These are phyloP conservation scores for Colletes latitarsis DNA, from an alignment of 1,140 invertebrate genomes.

Conservation along the genomic window DNA sequence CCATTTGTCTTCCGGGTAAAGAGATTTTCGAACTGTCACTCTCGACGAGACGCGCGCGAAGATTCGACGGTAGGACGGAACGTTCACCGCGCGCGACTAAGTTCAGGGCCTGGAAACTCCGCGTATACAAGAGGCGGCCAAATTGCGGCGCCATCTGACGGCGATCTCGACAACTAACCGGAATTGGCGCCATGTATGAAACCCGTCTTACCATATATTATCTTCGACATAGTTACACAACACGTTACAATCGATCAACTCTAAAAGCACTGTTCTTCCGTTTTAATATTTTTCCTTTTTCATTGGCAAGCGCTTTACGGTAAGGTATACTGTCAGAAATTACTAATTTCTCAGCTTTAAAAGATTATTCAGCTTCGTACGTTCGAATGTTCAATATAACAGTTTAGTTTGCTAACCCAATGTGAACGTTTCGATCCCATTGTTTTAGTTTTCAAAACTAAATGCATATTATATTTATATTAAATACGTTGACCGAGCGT, in stretches of 20 bases:
- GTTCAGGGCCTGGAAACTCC: slow-evolving; percentile 52
- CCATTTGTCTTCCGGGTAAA: slow-evolving; percentile 7
- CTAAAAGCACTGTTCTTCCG: too few relatives aligned
- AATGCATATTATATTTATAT: too few relatives aligned
- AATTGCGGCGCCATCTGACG: slow-evolving; percentile 7
- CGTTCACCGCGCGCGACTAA: slow-evolving; percentile 65
- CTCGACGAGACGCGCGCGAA: slow-evolving; percentile 48
- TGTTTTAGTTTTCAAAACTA: too few relatives aligned
- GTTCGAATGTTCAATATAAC: too few relatives aligned
- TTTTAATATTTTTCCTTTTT: too few relatives aligned
- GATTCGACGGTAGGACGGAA: slow-evolving; percentile 61
- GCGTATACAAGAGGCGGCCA: slow-evolving; percentile 33
- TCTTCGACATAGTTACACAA: background rate
- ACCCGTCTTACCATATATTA: background rate
- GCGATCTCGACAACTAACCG: background rate
- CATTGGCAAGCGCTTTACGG: too few relatives aligned
- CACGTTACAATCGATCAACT: background rate
- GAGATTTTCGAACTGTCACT: slow-evolving; percentile 58
- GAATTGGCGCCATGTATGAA: slow-evolving; percentile 30
- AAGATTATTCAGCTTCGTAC: too few relatives aligned
- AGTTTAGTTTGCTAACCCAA: too few relatives aligned
- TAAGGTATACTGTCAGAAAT: too few relatives aligned
- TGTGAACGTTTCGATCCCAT: too few relatives aligned
- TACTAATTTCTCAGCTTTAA: too few relatives aligned
- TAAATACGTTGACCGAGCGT: too few relatives aligned